These are phyloP conservation scores for Anthopleura sola DNA, from an alignment of 64 coral and sea anemone species.

Conservation along the genomic window DNA sequence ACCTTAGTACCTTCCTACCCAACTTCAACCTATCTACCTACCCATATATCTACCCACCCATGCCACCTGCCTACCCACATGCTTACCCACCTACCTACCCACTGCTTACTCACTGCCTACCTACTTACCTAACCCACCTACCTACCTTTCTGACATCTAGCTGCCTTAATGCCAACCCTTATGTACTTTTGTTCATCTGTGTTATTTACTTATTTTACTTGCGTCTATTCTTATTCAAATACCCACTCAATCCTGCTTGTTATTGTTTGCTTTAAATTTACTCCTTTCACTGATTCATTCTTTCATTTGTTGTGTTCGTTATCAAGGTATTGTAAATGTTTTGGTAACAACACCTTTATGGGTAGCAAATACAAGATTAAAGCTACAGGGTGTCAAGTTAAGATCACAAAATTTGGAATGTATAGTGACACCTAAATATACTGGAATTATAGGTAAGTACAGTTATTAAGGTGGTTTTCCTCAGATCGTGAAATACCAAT, in stretches of 20 bases:
- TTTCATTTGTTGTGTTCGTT: not conserved
- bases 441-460: conserved; percentile 84
- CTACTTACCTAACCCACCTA: too few relatives aligned
- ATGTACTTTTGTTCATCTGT: not conserved
- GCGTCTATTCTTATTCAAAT: too few relatives aligned
- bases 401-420: conserved; percentile 71
- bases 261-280: not conserved
- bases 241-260: too few relatives aligned
- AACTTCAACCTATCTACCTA: too few relatives aligned
- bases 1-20: too few relatives aligned
- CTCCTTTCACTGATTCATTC: not conserved
- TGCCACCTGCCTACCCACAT: too few relatives aligned
- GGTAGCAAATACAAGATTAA: conserved; percentile 93
- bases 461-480: not conserved
- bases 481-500: too few relatives aligned
- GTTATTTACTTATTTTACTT: not conserved
- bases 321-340: conserved; percentile 88
- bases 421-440: conserved; percentile 65
- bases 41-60: too few relatives aligned
- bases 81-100: too few relatives aligned
- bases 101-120: too few relatives aligned
- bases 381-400: conserved; percentile 94
- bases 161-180: too few relatives aligned
- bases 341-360: conserved; percentile 89
- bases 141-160: too few relatives aligned